Conservation (phyloP, 37 sponge, comb jelly and placozoan genomes). For the Spongilla lacustris region DNA sequence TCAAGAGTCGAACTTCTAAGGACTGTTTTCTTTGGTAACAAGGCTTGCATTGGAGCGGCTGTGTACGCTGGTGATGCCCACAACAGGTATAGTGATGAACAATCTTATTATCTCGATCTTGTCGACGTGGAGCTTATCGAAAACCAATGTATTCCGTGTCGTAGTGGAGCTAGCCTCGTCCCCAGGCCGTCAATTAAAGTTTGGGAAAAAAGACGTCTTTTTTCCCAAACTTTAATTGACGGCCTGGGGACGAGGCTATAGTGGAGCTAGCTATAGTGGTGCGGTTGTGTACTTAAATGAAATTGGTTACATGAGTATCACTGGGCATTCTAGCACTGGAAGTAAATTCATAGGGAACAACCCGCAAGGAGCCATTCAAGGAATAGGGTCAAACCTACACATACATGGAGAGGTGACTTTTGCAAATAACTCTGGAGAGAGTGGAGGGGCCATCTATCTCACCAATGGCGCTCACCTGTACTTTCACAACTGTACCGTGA, state of each 20-base stretch:
- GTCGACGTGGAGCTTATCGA: conserved; percentile 12
- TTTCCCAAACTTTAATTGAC: no score
- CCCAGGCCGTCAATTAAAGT: no score
- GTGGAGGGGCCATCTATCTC: conserved; percentile 35
- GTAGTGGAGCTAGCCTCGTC: not conserved
- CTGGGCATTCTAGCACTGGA: conserved; percentile 1
- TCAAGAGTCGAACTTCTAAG: no score
- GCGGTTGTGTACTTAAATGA: conserved; percentile 9
- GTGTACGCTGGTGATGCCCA: no score
- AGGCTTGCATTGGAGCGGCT: no score
- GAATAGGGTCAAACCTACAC: conserved; percentile 8
- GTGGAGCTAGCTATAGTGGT: no score
- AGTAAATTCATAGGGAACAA: conserved; percentile 22
- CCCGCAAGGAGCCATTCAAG: conserved; percentile 14
- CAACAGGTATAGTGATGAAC: no score
- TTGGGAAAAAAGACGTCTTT: no score
- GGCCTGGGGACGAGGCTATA: no score
- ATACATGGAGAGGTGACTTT: conserved; percentile 28
- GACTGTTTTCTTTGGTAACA: no score
- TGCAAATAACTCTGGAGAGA: conserved; percentile 13
- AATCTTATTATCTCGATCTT: not conserved
- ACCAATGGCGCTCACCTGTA: conserved; percentile 18
- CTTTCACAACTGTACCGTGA: conserved; percentile 10
- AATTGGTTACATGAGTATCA: conserved; percentile 16
- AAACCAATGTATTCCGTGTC: no score